Evolutionary conservation across 1,140 invertebrate genomes (phyloP).

Genomic region (Anoplophora glabripennis): DNA sequence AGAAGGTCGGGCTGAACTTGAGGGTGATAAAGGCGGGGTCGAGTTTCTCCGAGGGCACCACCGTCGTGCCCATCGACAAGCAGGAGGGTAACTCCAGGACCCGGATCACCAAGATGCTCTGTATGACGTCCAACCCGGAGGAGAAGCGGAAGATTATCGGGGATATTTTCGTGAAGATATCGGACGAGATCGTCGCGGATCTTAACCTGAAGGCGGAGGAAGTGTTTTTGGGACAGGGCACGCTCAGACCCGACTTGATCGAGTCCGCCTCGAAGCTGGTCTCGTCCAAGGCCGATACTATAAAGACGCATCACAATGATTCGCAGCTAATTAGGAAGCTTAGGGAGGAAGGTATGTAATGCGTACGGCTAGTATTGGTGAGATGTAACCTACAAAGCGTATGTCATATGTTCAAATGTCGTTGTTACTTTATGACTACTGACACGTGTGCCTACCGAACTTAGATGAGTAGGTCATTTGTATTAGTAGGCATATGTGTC

Average conservation of each 20-base stretch:
- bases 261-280: constrained; percentile 91
- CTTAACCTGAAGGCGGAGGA: constrained; percentile 82
- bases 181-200: constrained; percentile 78
- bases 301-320: constrained; percentile 99
- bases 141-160: constrained; percentile 99
- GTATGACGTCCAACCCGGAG: constrained; percentile 85
- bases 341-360: constrained; percentile 53
- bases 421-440: too few species aligned
- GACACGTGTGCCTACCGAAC: too few species aligned
- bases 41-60: constrained; percentile 76
- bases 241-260: constrained; percentile 94
- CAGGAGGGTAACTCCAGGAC: constrained; percentile 59
- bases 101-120: constrained; percentile 82
- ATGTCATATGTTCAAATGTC: too few species aligned
- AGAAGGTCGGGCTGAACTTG: constrained; percentile 77
- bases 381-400: too few species aligned
- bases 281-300: constrained; percentile 86
- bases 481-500: too few species aligned
- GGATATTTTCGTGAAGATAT: constrained; percentile 93
- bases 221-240: constrained; percentile 64
- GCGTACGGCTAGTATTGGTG: too few species aligned
- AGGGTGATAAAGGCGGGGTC: constrained; percentile 75
- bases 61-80: constrained; percentile 66
- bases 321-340: constrained; percentile 89
- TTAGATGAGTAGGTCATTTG: too few species aligned